phyloP scores from a whole-genome alignment of 2,113 vertebrate genomes.

The Bungarus multicinctus region DNA sequence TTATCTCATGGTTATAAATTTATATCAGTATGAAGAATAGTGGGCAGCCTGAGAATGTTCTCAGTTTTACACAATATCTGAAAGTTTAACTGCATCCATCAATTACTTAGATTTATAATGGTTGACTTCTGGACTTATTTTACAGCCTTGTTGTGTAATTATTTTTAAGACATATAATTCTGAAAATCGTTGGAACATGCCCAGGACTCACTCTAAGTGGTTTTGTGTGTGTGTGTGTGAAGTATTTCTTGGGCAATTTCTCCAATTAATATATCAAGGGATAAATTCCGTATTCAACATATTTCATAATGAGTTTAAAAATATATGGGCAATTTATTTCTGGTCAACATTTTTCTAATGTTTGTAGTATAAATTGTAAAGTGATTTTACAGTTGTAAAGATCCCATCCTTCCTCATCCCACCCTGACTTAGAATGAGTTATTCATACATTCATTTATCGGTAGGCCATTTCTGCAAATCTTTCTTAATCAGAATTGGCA shows the following conservation, averaged over 20 bases:
- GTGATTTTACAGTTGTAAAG: neutral
- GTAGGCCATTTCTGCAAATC: neutral
- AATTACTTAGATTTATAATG: slow-evolving; percentile 14
- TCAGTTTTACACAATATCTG: slow-evolving; percentile 10
- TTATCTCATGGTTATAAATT: neutral
- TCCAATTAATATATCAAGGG: neutral
- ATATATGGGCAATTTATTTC: neutral
- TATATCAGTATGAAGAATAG: slow-evolving; percentile 8
- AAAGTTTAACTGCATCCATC: slow-evolving; percentile 15
- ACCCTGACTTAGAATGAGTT: neutral
- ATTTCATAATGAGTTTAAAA: neutral
- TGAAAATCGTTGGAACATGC: slow-evolving; percentile 11
- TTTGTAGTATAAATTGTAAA: neutral
- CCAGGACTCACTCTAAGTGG: neutral
- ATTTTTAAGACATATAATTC: slow-evolving; percentile 7
- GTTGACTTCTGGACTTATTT: slow-evolving; percentile 7
- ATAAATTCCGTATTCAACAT: neutral
- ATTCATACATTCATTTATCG: neutral
- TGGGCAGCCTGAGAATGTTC: neutral
- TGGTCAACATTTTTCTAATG: neutral
- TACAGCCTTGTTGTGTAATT: slow-evolving; percentile 11
- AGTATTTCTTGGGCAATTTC: slow-evolving; percentile 1
- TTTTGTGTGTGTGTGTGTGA: neutral
- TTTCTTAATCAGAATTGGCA: neutral
- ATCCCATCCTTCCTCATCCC: neutral